Evolutionary conservation across 1,140 invertebrate genomes (phyloP), one percentile per base, ranked within the genome.

Genomic region (Drosophila yakuba): DNA sequence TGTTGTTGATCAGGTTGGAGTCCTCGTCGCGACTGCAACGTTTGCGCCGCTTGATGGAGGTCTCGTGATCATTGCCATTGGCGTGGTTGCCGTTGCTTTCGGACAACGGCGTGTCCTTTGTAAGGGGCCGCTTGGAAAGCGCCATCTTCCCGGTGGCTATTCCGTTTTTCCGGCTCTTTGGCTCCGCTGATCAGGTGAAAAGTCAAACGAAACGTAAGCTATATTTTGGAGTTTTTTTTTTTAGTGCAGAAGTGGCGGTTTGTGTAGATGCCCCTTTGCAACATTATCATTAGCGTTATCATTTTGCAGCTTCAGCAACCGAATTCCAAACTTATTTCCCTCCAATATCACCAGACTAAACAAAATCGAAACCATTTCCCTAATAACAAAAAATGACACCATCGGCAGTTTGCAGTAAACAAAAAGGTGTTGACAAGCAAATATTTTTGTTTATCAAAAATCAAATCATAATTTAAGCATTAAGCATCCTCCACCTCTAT

Each of bases 11-110:
- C 10, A 52, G 15, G 6, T 74, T 85, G 20, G 81, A 47, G 43
- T 92, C 91, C 23, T 92, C 91, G 60, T 92, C 91, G 52, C 91
- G 90, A 67, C 84, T 91, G 68, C 79, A 83, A 14, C 91, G 91
- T 43, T 92, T 92, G 71, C 91, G 86, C 39, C 91, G 79, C 47
- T 92, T 92, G 32, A 92, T 73, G 6, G 79, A 74, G 51, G 91
- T 82, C 39, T 92, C 84, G 20, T 91, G 86, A 6, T 92, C 89
- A 38, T 51, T 69, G 56, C 25, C 55, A 20, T 25, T 52, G 47
- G 25, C 60, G 63, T 52, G 68, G 57, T 81, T 82, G 73, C 66
- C 76, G 60, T 86, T 86, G 72, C 67, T 81, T 23, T 84, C 83
- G 23, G 78, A 75, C 67, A 90, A 66, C 47, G 84, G 76, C 54